Percentiles rank a stretch among this genome's conserved stretches.
Evolutionary conservation across 2,888 invertebrate species (phyloP).

Genomic region (Biston stratarius): DNA sequence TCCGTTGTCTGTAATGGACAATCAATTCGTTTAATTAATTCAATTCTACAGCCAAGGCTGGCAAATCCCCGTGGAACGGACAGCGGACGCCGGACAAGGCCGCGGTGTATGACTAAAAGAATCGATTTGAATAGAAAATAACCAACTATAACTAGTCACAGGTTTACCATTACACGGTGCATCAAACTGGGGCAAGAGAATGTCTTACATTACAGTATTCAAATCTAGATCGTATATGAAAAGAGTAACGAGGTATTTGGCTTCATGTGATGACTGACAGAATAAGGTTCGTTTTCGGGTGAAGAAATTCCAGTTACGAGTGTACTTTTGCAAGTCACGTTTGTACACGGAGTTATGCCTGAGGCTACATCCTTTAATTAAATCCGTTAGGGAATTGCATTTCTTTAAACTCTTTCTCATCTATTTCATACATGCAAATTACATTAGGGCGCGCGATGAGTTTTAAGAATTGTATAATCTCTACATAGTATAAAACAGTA

Average conservation of each 20-base stretch:
- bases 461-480: too few relatives aligned
- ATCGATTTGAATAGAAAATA: constrained; percentile 31
- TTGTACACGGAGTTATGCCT: not conserved
- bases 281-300: constrained; percentile 6
- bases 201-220: constrained; percentile 6
- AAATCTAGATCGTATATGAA: constrained; percentile 18
- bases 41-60: constrained; percentile 36
- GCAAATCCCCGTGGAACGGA: constrained; percentile 27
- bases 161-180: constrained; percentile 15
- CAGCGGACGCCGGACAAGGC: constrained; percentile 19
- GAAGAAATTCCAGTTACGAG: too few relatives aligned
- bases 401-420: too few relatives aligned
- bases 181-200: constrained; percentile 11
- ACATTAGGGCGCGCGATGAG: too few relatives aligned
- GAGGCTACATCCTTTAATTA: too few relatives aligned
- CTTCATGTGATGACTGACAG: constrained; percentile 1
- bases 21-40: constrained; percentile 35
- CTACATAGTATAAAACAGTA: too few relatives aligned
- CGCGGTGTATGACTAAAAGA: constrained; percentile 4
- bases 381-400: too few relatives aligned
- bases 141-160: constrained; percentile 4
- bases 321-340: constrained; percentile 7
- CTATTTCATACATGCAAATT: too few relatives aligned
- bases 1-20: constrained; percentile 19
- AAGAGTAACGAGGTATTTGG: constrained; percentile 7